A percentile compares a stretch with the other conserved stretches of the same genome.
phyloP scores from a whole-genome alignment of 2,113 vertebrate genomes.

The Sphyrna mokarran region DNA sequence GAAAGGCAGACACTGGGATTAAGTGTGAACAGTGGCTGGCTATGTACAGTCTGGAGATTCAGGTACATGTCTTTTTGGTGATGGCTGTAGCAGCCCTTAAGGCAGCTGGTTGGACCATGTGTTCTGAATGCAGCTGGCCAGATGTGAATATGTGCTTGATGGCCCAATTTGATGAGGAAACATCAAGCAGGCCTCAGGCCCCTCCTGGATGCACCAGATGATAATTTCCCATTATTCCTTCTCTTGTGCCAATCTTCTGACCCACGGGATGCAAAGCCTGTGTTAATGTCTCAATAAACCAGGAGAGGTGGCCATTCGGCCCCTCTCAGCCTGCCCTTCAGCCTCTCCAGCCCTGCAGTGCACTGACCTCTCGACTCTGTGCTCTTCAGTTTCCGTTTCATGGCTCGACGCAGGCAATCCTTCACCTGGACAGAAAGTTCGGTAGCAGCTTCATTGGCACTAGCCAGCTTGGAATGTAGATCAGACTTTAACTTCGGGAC shows the following conservation, averaged over 20 bases:
- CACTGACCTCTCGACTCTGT: not conserved
- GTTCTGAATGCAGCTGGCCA: too few relatives aligned
- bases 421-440: not conserved
- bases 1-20: not conserved
- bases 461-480: not conserved
- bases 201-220: not conserved
- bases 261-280: not conserved
- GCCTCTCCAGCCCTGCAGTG: not conserved
- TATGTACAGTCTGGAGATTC: too few relatives aligned
- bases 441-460: not conserved
- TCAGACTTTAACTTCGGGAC: not conserved
- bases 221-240: not conserved
- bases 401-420: not conserved
- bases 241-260: not conserved
- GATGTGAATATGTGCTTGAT: too few relatives aligned
- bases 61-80: too few relatives aligned
- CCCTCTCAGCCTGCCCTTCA: not conserved
- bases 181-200: too few relatives aligned
- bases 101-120: too few relatives aligned
- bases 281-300: not conserved
- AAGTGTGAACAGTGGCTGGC: too few relatives aligned
- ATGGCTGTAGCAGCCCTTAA: too few relatives aligned
- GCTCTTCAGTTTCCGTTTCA: conserved; percentile 20
- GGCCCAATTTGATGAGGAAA: too few relatives aligned
- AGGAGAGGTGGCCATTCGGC: not conserved